Base-by-base conservation (phyloP, 2,888 invertebrate species). In the Drosophila mettleri region DNA sequence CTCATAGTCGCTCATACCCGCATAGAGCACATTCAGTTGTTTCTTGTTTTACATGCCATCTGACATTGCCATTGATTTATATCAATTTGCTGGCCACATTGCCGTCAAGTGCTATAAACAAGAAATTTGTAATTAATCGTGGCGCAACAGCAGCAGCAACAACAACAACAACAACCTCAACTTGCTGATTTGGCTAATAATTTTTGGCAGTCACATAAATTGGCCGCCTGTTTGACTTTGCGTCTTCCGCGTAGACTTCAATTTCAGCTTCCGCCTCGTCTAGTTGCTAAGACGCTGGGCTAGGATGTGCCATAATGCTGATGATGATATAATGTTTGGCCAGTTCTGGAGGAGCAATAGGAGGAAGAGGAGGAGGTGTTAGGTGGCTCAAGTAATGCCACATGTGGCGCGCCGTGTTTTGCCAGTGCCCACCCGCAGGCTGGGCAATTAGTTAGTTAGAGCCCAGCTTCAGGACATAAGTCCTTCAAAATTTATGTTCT, bases 41-140 rank as follows among this genome's bases (percentile, higher is more conserved):
- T 53, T 45, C 45, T 27, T 16, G 36, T 55, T 58, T 61, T 41
- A 57, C 54, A 6, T 27, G 57, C 71, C 14, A 62, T 24, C 59
- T 71, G 88, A 67, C 86, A 88, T 82, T 88, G 83, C 86, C 83
- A 88, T 88, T 83, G 88, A 83, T 83, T 83, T 83, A 83, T 88
- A 61, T 27, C 48, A 54, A 79, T 67, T 63, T 49, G 60, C 43
- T 58, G 55, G 52, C 55, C 57, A 61, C 41, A 57, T 51, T 51
- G 62, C 62, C 61, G 53, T 60, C 67, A 58, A 52, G 74, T 63
- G 80, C 67, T 57, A 81, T 78, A 74, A 81, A 81, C 71, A 66
- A 81, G 63, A 78, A 70, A 69, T 69, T 55, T 75, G 72, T 67
- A 72, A 81, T 74, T 86, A 86, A 86, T 65, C 69, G 74, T 52